Evolutionary conservation across 2,797 vertebrate species (phyloP), one percentile per base, ranked within the genome.

Genomic region (Schizopygopsis malacanthus): DNA sequence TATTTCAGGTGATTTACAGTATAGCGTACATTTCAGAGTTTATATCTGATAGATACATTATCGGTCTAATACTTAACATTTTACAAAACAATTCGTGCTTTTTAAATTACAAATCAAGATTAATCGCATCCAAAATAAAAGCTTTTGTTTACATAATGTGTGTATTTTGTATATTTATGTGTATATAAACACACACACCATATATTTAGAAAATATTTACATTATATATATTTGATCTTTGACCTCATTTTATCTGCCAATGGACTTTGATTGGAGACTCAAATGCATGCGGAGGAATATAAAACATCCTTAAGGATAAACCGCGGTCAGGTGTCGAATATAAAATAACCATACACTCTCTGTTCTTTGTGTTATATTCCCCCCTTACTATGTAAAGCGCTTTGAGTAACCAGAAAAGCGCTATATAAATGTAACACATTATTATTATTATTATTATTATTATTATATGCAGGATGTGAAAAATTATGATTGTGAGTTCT

Each of bases 181-280:
- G 12, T 47, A 12, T 47, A 47, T 47, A 47, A 12, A 47, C 3
- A 47, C 11, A 47, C 39, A 41, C 39, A 41, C 39, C 7, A 47
- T 12, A 47, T 47, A 47, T 47, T 47, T 47, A 13, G 45, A 11
- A 47, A 4, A 47, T 47, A 47, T 47, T 47, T 12, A 13, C 45
- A 47, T 12, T 47, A 47, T 45, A 45, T 47, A 47, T 47, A 2
- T 45, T 47, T 65, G 2, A 80, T 75, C 41, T 37, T 63, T 18
- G 16, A 41, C 43, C 56, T 65, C 18, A 47, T 47, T 15, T 22
- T 54, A 39, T 52, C 82, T 69, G 45, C 2, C 33, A 25, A 0
- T 83, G 59, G 22, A 84, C 82, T 67, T 67, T 52, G 59, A 67
- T 25, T 77, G 47, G 15, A 25, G 63, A 22, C 43, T 37, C 8